Conservation (phyloP, 1,140 invertebrate genomes). For the Semibalanus balanoides region DNA sequence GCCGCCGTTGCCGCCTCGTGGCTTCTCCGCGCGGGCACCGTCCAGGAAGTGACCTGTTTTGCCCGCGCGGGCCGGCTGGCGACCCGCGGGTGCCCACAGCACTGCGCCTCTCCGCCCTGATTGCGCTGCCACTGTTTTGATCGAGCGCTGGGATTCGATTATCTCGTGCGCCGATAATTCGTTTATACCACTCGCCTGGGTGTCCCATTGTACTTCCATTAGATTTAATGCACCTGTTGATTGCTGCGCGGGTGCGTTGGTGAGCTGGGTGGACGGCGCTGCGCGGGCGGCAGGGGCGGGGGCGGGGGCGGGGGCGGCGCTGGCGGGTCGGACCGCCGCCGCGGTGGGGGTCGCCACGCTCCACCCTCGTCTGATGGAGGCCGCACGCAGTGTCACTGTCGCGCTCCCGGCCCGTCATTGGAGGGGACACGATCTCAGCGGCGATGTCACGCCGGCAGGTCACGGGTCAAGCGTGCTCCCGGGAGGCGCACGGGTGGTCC, state of each 20-base stretch:
- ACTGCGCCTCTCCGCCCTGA: background rate
- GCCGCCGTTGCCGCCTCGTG: no score
- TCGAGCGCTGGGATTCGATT: background rate
- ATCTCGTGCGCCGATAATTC: conserved; percentile 1
- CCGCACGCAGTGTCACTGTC: background rate
- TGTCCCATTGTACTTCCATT: conserved; percentile 2
- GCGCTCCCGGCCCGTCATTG: background rate
- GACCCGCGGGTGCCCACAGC: no score
- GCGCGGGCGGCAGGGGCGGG: no score
- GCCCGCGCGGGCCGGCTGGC: no score
- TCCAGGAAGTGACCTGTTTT: no score
- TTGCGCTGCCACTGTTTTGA: conserved; percentile 1
- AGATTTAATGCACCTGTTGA: conserved; percentile 2
- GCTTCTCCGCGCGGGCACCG: no score
- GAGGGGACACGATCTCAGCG: background rate
- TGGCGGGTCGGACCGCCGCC: no score
- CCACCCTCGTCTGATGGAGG: no score
- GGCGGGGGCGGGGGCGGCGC: no score
- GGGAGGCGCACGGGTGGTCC: background rate
- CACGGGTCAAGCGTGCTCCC: background rate
- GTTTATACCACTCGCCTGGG: background rate
- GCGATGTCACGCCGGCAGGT: background rate
- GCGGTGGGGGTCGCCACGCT: no score
- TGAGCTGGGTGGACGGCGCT: background rate
- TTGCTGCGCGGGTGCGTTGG: background rate